phyloP scores from a whole-genome alignment of 1,140 invertebrate species.

The Solenopsis fugax region DNA sequence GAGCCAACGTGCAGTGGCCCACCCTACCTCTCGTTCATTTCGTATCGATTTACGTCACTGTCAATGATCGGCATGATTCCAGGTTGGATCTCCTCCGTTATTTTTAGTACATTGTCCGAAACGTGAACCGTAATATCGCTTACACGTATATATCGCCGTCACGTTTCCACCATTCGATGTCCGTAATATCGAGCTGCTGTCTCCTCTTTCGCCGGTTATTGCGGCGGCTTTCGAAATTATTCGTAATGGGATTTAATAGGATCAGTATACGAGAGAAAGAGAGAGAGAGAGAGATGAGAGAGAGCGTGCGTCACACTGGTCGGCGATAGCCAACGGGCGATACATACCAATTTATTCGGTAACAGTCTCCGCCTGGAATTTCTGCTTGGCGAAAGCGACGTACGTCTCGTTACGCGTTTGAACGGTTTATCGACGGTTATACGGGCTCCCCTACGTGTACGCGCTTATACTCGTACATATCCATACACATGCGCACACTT shows the following conservation, averaged over 20 bases:
- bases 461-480: constrained; percentile 28
- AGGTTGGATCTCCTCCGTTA: background rate
- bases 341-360: constrained; percentile 76
- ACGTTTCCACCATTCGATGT: constrained; percentile 13
- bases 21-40: background rate
- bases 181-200: constrained; percentile 20
- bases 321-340: constrained; percentile 46
- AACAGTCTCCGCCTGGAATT: constrained; percentile 67
- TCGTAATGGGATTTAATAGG: constrained; percentile 80
- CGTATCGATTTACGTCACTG: constrained; percentile 22
- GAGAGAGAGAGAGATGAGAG: constrained; percentile 13
- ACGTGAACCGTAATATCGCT: constrained; percentile 27
- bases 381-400: constrained; percentile 60
- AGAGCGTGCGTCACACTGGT: constrained; percentile 71
- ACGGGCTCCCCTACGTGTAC: constrained; percentile 69
- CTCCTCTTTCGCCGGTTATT: constrained; percentile 63
- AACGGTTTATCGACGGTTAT: constrained; percentile 80
- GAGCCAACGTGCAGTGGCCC: background rate
- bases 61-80: constrained; percentile 37
- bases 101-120: constrained; percentile 5
- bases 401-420: constrained; percentile 78
- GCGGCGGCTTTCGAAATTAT: constrained; percentile 74
- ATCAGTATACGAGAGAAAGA: constrained; percentile 69
- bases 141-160: background rate
- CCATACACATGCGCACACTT: constrained; percentile 39